phyloP scores from a whole-genome alignment of 2,888 invertebrate species.

The Trichopoda pennipes region DNA sequence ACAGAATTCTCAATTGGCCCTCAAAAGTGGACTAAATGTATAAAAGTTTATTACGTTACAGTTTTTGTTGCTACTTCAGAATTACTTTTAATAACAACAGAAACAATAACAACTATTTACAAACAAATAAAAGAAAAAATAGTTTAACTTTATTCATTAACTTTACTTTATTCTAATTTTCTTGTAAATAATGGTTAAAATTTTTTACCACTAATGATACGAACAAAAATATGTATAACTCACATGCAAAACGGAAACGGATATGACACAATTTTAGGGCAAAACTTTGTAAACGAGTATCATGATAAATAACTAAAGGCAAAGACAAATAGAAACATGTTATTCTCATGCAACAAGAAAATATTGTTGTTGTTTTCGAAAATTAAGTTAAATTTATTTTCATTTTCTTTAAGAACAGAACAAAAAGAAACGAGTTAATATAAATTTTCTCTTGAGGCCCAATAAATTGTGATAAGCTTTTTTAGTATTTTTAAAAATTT shows the following conservation, averaged over 20 bases:
- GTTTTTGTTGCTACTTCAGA: slow-evolving; percentile 23
- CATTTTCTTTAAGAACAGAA: too few species aligned
- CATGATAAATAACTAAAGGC: slow-evolving; percentile 54
- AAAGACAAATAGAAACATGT: slow-evolving; percentile 46
- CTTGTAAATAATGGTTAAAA: slow-evolving; percentile 56
- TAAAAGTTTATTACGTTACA: slow-evolving; percentile 21
- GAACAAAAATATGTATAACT: slow-evolving; percentile 19
- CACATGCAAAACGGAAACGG: slow-evolving; percentile 57
- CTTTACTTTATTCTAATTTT: slow-evolving; percentile 40
- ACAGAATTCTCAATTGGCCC: not conserved
- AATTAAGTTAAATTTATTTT: too few species aligned
- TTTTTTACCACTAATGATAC: slow-evolving; percentile 52
- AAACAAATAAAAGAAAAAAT: slow-evolving; percentile 17
- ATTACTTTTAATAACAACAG: slow-evolving; percentile 42
- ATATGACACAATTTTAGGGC: slow-evolving; percentile 59
- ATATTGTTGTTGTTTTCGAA: not conserved
- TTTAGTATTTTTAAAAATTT: too few species aligned
- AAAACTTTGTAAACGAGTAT: slow-evolving; percentile 37
- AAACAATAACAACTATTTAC: slow-evolving; percentile 14
- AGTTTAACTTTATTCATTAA: slow-evolving; percentile 14
- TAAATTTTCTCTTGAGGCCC: too few species aligned
- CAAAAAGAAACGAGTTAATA: too few species aligned
- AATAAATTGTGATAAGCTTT: too few species aligned
- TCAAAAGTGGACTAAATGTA: not conserved
- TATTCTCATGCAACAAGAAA: slow-evolving; percentile 12